phyloP scores from a whole-genome alignment of 2,113 vertebrate genomes.

The Amia ocellicauda region DNA sequence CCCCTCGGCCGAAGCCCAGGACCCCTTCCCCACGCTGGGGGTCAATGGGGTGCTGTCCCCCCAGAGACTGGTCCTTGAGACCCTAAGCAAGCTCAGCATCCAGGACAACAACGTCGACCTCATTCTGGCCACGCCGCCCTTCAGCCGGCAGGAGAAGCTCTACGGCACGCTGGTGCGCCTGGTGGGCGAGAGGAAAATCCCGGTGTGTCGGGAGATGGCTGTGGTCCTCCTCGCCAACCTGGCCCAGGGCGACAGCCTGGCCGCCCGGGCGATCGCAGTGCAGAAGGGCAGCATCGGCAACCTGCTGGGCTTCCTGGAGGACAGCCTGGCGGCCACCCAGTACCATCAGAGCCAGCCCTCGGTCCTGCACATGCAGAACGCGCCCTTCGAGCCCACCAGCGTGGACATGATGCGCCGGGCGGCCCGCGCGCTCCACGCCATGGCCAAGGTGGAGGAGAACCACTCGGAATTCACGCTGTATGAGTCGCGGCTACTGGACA shows the following conservation, averaged over 20 bases:
- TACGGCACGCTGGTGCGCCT: conserved; percentile 93
- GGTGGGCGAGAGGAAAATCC: conserved; percentile 94
- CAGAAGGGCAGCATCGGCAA: conserved; percentile 97
- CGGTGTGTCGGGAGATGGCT: conserved; percentile 97
- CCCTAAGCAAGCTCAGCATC: conserved; percentile 98
- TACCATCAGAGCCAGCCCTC: conserved; percentile 95
- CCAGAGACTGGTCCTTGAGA: conserved; percentile 98
- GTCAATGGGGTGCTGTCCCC: conserved; percentile 91
- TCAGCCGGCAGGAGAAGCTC: conserved; percentile 92
- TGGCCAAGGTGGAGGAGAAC: conserved; percentile 98
- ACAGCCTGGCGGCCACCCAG: conserved; percentile 96
- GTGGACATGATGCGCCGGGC: conserved; percentile 99
- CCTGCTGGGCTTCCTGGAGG: conserved; percentile 94
- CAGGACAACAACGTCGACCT: conserved; percentile 99
- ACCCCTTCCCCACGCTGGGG: conserved; percentile 92
- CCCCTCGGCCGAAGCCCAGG: conserved; percentile 96
- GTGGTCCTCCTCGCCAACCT: conserved; percentile 97
- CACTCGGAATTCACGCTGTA: conserved; percentile 98
- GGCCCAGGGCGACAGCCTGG: conserved; percentile 93
- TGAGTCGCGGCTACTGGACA: conserved; percentile 98
- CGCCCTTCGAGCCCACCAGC: conserved; percentile 94
- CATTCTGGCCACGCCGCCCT: conserved; percentile 93
- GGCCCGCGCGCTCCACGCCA: conserved; percentile 90
- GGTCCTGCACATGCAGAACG: conserved; percentile 90
- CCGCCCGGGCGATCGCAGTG: conserved; percentile 92